Conservation (phyloP, 2,797 vertebrate species). For the Anas georgica region DNA sequence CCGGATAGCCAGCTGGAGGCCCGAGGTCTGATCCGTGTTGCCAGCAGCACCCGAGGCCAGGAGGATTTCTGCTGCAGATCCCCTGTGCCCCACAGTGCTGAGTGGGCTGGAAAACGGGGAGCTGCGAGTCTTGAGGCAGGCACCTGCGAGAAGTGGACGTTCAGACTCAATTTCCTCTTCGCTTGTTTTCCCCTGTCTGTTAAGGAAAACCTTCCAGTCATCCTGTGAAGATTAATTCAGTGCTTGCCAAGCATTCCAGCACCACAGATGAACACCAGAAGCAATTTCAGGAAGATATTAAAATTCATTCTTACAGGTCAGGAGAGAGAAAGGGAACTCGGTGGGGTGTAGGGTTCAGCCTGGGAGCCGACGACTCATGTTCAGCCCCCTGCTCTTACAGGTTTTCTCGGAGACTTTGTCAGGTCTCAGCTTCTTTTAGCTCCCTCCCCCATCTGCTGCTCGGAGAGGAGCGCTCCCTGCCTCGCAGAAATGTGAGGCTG, state of each 20-base stretch:
- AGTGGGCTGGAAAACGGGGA: not conserved
- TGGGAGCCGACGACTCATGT: not conserved
- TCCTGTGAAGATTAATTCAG: not conserved
- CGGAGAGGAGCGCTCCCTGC: not conserved
- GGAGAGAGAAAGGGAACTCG: not conserved
- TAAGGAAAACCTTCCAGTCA: not conserved
- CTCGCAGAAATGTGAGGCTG: not conserved
- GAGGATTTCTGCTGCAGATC: not conserved
- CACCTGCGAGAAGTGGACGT: not conserved
- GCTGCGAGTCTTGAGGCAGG: not conserved
- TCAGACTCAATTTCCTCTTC: not conserved
- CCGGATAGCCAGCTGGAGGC: not conserved
- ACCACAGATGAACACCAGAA: conserved; percentile 30
- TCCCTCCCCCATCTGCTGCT: not conserved
- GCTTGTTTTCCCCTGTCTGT: not conserved
- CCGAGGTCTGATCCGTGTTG: not conserved
- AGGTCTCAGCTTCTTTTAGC: not conserved
- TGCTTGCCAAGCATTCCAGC: conserved; percentile 7
- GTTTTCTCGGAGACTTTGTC: not conserved
- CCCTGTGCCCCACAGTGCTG: not conserved
- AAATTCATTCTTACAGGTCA: not conserved
- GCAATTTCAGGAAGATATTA: conserved; percentile 36
- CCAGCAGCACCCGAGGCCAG: not conserved
- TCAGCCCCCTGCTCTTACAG: not conserved
- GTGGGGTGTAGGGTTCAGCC: not conserved